Evolutionary conservation across 1,140 invertebrate species (phyloP), one percentile per base, ranked within the genome.

Genomic region (Brachionus plicatilis): DNA sequence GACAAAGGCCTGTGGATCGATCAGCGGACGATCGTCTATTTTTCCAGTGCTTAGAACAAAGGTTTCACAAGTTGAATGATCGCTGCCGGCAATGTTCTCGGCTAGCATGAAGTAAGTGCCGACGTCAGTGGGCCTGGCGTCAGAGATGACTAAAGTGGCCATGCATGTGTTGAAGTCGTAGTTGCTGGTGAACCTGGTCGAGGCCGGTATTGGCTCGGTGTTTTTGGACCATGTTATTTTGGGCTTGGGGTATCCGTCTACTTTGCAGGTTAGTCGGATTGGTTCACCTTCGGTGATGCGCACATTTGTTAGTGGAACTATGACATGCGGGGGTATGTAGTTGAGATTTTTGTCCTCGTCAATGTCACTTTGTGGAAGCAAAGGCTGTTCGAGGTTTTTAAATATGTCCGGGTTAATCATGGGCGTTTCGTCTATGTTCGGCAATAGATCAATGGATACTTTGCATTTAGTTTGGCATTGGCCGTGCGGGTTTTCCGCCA

Each of bases 221-320:
- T 83, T 68, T 68, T 68, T 68, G 11, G 45, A 83, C 80, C 80
- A 83, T 43, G 41, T 68, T 27, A 83, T 45, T 47, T 83, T 72
- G 1, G 83, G 68, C 41, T 84, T 84, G 20, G 83, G 83, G 43
- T 56, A 75, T n/a, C 83, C 83, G 17, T 84, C 66, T 33, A 84
- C 72, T 84, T 72, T 72, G 27, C 66, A 72, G n/a, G 2, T 14
- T 56, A 84, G 20, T 56, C 12, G 17, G 47, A 84, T 45, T 1
- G 83, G 83, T 14, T 70, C 45, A 33, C 82, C 37, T 83, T 83
- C 82, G 24, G 37, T 83, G 2, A 83, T 43, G 14, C 33, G 27
- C 5, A 47, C 14, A 53, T 83, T 37, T 9, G 27, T 27, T 53
- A 83, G 37, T 33, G 82, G 82, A 9, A 65, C 53, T 3, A 82